A percentile compares a stretch with the other conserved stretches of the same genome.
Evolutionary conservation across 2,888 invertebrate genomes (phyloP).

Genomic region (Apotomis capreana): DNA sequence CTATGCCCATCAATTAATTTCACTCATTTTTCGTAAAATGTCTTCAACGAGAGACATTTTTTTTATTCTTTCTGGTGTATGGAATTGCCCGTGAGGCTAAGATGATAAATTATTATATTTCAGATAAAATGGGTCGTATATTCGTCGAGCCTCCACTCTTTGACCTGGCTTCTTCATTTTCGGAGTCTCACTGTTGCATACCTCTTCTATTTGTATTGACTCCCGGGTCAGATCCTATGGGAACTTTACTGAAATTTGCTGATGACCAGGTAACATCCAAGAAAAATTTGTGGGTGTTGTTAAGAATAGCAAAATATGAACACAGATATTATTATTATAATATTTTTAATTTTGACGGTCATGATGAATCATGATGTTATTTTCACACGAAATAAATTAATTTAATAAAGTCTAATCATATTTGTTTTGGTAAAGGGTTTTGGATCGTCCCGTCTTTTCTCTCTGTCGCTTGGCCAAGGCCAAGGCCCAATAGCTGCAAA

Average conservation of each 20-base stretch:
- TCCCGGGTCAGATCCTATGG: constrained; percentile 97
- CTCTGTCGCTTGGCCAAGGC: constrained; percentile 95
- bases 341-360: too few relatives aligned
- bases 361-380: too few relatives aligned
- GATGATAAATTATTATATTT: constrained; percentile 31
- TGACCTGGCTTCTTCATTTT: constrained; percentile 91
- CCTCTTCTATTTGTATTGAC: constrained; percentile 96
- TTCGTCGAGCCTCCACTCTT: constrained; percentile 96
- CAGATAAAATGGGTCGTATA: constrained; percentile 88
- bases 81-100: too few relatives aligned
- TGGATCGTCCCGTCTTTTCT: constrained; percentile 89
- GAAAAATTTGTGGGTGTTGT: neutral
- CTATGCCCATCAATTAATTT: too few relatives aligned
- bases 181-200: constrained; percentile 93
- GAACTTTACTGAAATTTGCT: constrained; percentile 94
- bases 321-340: too few relatives aligned
- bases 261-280: constrained; percentile 87
- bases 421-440: constrained; percentile 81
- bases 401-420: too few relatives aligned
- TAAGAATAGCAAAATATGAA: too few relatives aligned
- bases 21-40: too few relatives aligned
- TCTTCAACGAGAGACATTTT: too few relatives aligned
- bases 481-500: constrained; percentile 95
- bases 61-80: too few relatives aligned
- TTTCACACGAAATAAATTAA: neutral